Conservation (phyloP, 2,888 invertebrate species). For the Athalia circularis region DNA sequence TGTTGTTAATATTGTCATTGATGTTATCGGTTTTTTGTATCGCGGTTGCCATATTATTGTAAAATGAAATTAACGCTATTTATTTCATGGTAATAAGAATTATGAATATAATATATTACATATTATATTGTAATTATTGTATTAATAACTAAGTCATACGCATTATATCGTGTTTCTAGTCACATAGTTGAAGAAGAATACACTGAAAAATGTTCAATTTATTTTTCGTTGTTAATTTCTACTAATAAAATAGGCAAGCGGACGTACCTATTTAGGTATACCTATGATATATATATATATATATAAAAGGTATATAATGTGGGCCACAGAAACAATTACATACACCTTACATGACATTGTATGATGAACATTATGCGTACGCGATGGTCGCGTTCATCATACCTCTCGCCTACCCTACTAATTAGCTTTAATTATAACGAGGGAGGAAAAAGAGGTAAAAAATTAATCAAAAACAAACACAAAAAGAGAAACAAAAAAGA, state of each 20-base stretch:
- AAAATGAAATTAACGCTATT: conserved; percentile 11
- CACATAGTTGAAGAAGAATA: conserved; percentile 61
- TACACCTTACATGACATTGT: too few relatives aligned
- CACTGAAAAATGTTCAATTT: conserved; percentile 23
- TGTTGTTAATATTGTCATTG: too few relatives aligned
- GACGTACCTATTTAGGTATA: neutral
- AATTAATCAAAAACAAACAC: neutral
- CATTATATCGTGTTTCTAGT: conserved; percentile 71
- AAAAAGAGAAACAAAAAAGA: neutral
- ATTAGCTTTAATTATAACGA: neutral
- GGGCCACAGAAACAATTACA: too few relatives aligned
- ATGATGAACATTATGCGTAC: too few relatives aligned
- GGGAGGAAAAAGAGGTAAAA: neutral
- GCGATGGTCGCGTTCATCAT: too few relatives aligned
- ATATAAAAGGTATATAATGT: too few relatives aligned
- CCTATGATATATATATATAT: neutral
- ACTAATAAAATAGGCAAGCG: neutral
- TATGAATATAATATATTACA: conserved; percentile 49
- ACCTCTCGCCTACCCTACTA: neutral
- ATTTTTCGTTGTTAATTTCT: neutral
- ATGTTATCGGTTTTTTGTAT: conserved; percentile 55
- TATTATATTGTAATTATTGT: conserved; percentile 59
- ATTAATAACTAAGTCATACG: conserved; percentile 64
- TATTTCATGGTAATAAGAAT: conserved; percentile 47
- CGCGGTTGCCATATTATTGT: conserved; percentile 64